phyloP scores from a whole-genome alignment of 2,113 vertebrate species.

The Theristicus caerulescens region DNA sequence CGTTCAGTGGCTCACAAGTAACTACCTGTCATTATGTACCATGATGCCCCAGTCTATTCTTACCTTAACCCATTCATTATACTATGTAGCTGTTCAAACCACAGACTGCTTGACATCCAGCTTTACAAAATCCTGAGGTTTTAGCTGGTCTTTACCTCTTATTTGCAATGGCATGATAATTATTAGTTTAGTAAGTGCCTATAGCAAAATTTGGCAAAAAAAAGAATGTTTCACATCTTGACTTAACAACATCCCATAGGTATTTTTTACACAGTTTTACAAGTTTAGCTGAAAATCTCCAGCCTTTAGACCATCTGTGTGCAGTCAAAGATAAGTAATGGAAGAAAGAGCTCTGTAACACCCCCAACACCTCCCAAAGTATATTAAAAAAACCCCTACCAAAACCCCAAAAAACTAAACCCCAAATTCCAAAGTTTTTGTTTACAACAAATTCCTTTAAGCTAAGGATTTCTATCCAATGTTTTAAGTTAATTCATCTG shows the following conservation, averaged over 20 bases:
- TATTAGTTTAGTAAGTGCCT: background rate
- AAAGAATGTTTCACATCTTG: background rate
- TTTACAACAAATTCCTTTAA: constrained; percentile 52
- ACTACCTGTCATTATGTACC: background rate
- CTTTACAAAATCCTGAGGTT: background rate
- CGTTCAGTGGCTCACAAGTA: background rate
- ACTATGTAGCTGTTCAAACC: background rate
- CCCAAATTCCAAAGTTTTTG: background rate
- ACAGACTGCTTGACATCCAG: background rate
- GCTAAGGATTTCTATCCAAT: constrained; percentile 36
- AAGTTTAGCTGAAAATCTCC: constrained; percentile 53
- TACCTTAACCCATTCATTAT: background rate
- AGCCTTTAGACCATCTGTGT: constrained; percentile 44
- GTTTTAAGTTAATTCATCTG: background rate
- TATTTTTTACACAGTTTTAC: constrained; percentile 51
- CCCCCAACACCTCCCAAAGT: background rate
- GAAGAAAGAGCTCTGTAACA: constrained; percentile 17
- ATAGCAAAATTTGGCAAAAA: background rate
- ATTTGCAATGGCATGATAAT: background rate
- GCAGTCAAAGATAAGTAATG: constrained; percentile 46
- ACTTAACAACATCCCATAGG: background rate
- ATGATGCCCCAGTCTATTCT: background rate
- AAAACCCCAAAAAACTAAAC: background rate
- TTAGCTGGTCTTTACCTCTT: background rate
- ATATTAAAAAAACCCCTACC: background rate